Percentiles rank a stretch among this genome's conserved stretches.
These are phyloP conservation scores for Eptesicus fuscus DNA, from an alignment of 2,113 vertebrate genomes.

Conservation along the genomic window DNA sequence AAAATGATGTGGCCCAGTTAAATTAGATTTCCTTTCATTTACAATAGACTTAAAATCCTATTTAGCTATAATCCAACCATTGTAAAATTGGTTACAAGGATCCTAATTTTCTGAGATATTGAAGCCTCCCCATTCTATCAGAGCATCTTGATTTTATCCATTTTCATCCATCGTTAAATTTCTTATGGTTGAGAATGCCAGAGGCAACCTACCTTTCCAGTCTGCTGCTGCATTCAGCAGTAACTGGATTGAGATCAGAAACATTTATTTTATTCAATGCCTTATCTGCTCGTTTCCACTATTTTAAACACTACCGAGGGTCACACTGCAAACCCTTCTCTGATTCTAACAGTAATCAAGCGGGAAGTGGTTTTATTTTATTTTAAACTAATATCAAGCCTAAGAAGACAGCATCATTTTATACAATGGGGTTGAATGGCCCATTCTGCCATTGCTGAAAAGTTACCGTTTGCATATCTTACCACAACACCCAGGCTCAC, in stretches of 20 bases:
- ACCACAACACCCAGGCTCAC: background rate
- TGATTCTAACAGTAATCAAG: constrained; percentile 83
- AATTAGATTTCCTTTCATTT: constrained; percentile 83
- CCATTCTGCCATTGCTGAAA: constrained; percentile 56
- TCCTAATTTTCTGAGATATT: constrained; percentile 81
- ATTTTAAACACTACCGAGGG: constrained; percentile 77
- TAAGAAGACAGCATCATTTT: constrained; percentile 77
- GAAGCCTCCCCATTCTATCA: constrained; percentile 73
- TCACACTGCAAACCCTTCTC: constrained; percentile 79
- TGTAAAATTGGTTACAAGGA: constrained; percentile 79
- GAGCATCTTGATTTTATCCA: constrained; percentile 78
- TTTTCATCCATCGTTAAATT: constrained; percentile 84
- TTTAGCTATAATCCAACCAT: constrained; percentile 78
- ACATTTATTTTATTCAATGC: constrained; percentile 79
- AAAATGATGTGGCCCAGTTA: constrained; percentile 79
- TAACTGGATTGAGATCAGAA: constrained; percentile 79
- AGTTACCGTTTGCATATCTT: constrained; percentile 38
- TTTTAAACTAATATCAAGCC: constrained; percentile 77
- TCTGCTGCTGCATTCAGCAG: constrained; percentile 71
- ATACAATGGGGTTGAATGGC: constrained; percentile 61
- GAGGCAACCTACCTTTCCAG: constrained; percentile 75
- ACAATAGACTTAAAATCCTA: constrained; percentile 80
- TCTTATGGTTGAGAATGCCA: constrained; percentile 76
- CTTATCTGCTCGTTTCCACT: constrained; percentile 73
- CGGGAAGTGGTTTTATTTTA: constrained; percentile 85